A percentile compares a stretch with the other conserved stretches of the same genome.
Conservation (phyloP, 2,797 vertebrate species). For the Avahi laniger region DNA sequence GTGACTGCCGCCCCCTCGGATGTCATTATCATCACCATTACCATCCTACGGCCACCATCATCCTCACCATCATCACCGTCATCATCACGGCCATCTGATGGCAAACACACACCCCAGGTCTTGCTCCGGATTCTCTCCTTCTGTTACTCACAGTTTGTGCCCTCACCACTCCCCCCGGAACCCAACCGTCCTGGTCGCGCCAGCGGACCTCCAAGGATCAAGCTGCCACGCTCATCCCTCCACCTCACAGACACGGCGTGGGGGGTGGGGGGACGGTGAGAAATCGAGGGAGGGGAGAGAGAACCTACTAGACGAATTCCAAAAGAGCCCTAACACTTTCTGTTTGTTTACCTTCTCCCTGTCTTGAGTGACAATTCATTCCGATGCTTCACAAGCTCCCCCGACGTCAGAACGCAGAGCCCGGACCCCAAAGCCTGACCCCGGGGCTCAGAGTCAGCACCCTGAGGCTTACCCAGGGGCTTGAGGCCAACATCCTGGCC, state of each 20-base stretch:
- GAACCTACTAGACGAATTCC: too few species aligned
- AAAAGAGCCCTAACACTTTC: too few species aligned
- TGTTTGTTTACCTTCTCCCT: neutral
- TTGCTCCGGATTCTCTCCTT: neutral
- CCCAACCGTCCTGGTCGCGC: neutral
- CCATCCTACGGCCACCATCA: neutral
- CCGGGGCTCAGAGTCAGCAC: neutral
- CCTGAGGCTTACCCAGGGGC: neutral
- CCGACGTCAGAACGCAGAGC: neutral
- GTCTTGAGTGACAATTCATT: accelerated
- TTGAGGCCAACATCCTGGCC: neutral
- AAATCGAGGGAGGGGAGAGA: neutral
- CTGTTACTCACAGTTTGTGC: neutral
- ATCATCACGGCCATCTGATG: neutral
- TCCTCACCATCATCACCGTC: accelerated
- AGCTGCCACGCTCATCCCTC: neutral
- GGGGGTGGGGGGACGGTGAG: neutral
- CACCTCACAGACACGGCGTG: neutral
- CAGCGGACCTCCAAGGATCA: neutral
- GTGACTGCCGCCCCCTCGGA: neutral
- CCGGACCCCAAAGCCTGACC: neutral
- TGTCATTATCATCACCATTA: too few species aligned
- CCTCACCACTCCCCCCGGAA: neutral
- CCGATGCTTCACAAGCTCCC: too few species aligned
- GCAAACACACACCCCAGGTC: neutral